Percentiles rank a stretch among this genome's conserved stretches.
These are phyloP conservation scores for Pangasius djambal DNA, from an alignment of 2,797 vertebrate genomes.

Conservation along the genomic window DNA sequence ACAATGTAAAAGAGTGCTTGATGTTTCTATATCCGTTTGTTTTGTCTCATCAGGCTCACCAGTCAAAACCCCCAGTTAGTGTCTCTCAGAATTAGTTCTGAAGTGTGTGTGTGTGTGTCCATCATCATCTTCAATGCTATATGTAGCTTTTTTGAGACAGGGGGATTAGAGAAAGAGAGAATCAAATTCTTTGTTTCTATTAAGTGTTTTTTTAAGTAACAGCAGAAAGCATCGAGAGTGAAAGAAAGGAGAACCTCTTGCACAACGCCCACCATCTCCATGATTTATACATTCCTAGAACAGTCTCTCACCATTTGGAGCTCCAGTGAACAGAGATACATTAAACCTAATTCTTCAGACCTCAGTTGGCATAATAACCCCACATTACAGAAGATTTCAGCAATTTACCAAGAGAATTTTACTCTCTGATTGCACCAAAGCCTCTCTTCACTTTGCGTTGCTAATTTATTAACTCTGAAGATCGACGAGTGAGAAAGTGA, in stretches of 20 bases:
- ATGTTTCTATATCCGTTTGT: background rate
- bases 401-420: slow-evolving; percentile 58
- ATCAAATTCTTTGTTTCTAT: background rate
- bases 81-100: background rate
- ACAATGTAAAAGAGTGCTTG: background rate
- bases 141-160: background rate
- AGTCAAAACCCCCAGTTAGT: background rate
- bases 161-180: background rate
- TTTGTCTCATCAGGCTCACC: background rate
- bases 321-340: slow-evolving; percentile 34
- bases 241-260: slow-evolving; percentile 14
- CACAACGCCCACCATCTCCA: slow-evolving; percentile 2
- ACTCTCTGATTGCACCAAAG: slow-evolving; percentile 58
- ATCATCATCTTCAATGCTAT: background rate
- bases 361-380: slow-evolving; percentile 62
- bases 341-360: slow-evolving; percentile 49
- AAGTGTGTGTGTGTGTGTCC: background rate
- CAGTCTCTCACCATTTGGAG: slow-evolving; percentile 23
- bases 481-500: slow-evolving; percentile 36
- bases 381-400: slow-evolving; percentile 62
- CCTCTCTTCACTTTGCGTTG: slow-evolving; percentile 56
- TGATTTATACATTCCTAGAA: slow-evolving; percentile 38
- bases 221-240: background rate
- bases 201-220: background rate
- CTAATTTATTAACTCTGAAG: slow-evolving; percentile 66